Percentiles rank a stretch among this genome's conserved stretches.
These are phyloP conservation scores for Channa argus DNA, from an alignment of 2,113 vertebrate genomes.

Conservation along the genomic window DNA sequence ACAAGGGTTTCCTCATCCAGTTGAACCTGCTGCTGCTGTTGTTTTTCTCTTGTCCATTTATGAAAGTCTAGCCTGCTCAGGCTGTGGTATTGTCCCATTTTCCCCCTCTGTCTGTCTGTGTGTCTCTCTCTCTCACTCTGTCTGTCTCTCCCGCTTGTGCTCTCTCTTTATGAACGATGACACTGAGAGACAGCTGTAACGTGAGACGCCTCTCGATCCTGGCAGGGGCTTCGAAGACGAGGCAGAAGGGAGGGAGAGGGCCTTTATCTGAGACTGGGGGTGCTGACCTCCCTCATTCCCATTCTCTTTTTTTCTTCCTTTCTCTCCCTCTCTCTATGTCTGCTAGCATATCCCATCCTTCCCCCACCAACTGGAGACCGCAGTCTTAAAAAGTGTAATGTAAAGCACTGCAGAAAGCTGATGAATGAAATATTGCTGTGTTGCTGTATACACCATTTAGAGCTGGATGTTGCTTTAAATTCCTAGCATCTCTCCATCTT, in stretches of 20 bases:
- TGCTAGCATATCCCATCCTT: constrained; percentile 61
- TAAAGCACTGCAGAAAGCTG: constrained; percentile 39
- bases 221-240: constrained; percentile 77
- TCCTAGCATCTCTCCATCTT: constrained; percentile 13
- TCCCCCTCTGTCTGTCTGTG: constrained; percentile 35
- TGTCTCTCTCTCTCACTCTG: constrained; percentile 32
- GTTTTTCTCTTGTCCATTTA: constrained; percentile 59
- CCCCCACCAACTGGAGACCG: constrained; percentile 61
- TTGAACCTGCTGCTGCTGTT: constrained; percentile 65
- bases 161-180: constrained; percentile 78
- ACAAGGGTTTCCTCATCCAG: constrained; percentile 41
- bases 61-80: constrained; percentile 62
- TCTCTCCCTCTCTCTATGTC: constrained; percentile 56
- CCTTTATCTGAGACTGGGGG: constrained; percentile 82
- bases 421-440: constrained; percentile 56
- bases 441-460: constrained; percentile 24
- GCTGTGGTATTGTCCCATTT: constrained; percentile 69
- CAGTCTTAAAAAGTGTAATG: constrained; percentile 53
- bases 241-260: constrained; percentile 75
- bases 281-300: constrained; percentile 79
- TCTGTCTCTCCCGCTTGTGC: constrained; percentile 53
- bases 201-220: constrained; percentile 80
- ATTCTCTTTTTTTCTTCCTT: constrained; percentile 67
- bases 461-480: constrained; percentile 30
- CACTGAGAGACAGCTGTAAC: constrained; percentile 85